Percentiles rank a stretch among this genome's conserved stretches.
phyloP scores from a whole-genome alignment of 2,113 vertebrate species.

The Podocnemis expansa region DNA sequence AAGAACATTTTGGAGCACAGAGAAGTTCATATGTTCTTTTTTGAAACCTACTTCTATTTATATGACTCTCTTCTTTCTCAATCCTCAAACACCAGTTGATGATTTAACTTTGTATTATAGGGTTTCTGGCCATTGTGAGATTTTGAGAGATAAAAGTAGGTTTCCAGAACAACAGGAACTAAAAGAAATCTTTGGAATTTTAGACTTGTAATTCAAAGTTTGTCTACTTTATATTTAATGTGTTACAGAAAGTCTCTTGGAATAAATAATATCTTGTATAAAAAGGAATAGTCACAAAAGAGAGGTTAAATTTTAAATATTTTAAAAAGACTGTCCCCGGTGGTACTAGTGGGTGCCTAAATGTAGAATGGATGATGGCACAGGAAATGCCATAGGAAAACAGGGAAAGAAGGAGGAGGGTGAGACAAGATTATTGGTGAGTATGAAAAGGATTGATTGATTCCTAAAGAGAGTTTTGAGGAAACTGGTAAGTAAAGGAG shows the following conservation, averaged over 20 bases:
- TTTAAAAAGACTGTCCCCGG: background rate
- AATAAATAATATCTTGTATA: background rate
- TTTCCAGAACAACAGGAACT: background rate
- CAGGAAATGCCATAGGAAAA: background rate
- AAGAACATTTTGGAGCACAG: background rate
- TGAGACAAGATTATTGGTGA: background rate
- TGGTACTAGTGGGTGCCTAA: background rate
- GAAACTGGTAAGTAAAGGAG: background rate
- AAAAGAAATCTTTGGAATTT: background rate
- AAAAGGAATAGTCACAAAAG: background rate
- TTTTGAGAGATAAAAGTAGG: background rate
- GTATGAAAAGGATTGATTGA: background rate
- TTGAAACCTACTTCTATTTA: background rate
- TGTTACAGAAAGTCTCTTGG: background rate
- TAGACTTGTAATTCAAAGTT: background rate
- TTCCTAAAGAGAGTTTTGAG: background rate
- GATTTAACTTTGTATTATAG: background rate
- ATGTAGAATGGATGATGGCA: background rate
- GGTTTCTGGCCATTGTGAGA: background rate
- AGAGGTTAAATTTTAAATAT: background rate
- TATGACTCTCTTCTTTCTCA: background rate
- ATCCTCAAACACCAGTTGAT: background rate
- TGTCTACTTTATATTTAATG: background rate
- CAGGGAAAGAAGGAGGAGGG: background rate
- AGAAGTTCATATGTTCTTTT: background rate